Conservation (phyloP, 2,797 vertebrate species). For the Astyanax mexicanus region DNA sequence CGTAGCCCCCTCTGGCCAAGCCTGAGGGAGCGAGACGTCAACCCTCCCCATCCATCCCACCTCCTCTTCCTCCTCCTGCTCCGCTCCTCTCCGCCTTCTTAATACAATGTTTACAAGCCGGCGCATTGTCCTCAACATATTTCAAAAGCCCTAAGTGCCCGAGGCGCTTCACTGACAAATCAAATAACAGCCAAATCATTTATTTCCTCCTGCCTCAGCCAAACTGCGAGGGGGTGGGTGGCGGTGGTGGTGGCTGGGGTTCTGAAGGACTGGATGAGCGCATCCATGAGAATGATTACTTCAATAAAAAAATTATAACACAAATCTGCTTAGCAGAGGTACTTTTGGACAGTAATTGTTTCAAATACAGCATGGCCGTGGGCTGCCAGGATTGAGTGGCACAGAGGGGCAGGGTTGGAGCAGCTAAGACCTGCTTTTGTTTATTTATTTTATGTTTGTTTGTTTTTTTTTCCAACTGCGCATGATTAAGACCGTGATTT, state of each 20-base stretch:
- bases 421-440: background rate
- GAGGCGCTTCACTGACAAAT: constrained; percentile 88
- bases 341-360: constrained; percentile 86
- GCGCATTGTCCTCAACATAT: constrained; percentile 84
- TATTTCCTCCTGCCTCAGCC: constrained; percentile 86
- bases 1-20: constrained; percentile 50
- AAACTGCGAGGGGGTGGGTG: constrained; percentile 61
- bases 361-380: constrained; percentile 84
- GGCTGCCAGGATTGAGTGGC: constrained; percentile 70
- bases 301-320: constrained; percentile 89
- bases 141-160: constrained; percentile 84
- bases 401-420: constrained; percentile 52
- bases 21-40: constrained; percentile 29
- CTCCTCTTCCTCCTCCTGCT: constrained; percentile 36
- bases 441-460: constrained; percentile 28
- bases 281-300: constrained; percentile 87
- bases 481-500: constrained; percentile 68
- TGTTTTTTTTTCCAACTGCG: constrained; percentile 51
- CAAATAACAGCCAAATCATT: constrained; percentile 89
- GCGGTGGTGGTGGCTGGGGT: constrained; percentile 26
- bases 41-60: constrained; percentile 11
- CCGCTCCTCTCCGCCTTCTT: constrained; percentile 58
- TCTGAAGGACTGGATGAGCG: constrained; percentile 67
- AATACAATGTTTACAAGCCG: constrained; percentile 76
- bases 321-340: constrained; percentile 80